Evolutionary conservation across 37 sponge, comb jelly and placozoan genomes (phyloP).

Genomic region (Diacarnus erythraeanus): DNA sequence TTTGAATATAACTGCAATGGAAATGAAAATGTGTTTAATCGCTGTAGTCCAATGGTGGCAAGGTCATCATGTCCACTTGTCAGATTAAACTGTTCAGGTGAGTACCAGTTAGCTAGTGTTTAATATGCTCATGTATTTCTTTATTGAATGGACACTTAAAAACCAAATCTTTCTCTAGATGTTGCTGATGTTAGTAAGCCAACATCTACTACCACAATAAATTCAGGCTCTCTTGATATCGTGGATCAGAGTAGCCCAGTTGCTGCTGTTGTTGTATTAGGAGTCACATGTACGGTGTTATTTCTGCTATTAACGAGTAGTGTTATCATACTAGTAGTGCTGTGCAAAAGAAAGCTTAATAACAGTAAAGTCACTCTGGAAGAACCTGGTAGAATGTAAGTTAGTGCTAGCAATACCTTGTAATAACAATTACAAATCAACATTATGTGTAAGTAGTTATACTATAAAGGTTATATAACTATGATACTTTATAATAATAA

Average conservation of each 20-base stretch:
- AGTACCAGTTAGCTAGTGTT: too few species aligned
- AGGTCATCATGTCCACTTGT: not conserved
- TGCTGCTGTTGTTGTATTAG: not conserved
- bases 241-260: too few species aligned
- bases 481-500: too few species aligned
- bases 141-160: not conserved
- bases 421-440: too few species aligned
- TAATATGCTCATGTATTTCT: not conserved
- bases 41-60: not conserved
- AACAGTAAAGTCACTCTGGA: not conserved
- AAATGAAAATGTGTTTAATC: not conserved
- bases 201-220: not conserved
- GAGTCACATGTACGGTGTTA: constrained; percentile 1
- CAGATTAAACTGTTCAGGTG: not conserved
- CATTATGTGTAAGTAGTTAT: too few species aligned
- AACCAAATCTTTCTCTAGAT: not conserved
- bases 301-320: not conserved
- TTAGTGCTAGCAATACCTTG: not conserved
- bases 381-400: not conserved
- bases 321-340: not conserved
- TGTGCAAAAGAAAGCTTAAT: not conserved
- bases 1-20: not conserved
- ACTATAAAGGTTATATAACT: too few species aligned
- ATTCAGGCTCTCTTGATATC: not conserved
- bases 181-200: not conserved